Evolutionary conservation across 2,888 invertebrate genomes (phyloP), one percentile per base, ranked within the genome.

Genomic region (Drosophila dives): DNA sequence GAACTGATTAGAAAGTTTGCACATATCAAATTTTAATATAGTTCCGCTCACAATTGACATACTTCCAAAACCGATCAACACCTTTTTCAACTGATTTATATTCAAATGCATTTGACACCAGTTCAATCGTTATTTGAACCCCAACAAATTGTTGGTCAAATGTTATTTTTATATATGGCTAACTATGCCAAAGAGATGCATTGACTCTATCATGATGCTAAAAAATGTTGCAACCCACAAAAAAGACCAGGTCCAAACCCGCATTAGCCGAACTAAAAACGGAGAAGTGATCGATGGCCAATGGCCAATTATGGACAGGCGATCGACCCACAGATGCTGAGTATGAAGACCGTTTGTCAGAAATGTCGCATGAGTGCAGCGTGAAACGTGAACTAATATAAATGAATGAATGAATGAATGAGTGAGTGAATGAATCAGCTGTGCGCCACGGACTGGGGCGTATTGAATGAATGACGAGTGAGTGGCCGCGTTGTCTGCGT

Each of bases 351-450:
- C 72, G 87, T 81, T 89, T 84, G 89, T 86, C 83, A 72, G 83
- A 84, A 86, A 65, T 83, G 89, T 83, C 86, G 72, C 69, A 72
- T 81, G 75, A 89, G 81, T 86, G 75, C 64, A 60, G 68, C 62
- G 68, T 58, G 69, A 72, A 81, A 63, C 76, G 67, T 78, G 51
- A 78, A 68, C 80, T 58, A 67, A 48, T 58, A 61, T 64, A 68
- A 68, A 58, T 81, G 67, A 68, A 61, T 72, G 76, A 68, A 53
- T 64, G 65, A 66, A 32, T 62, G 73, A 58, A 33, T 67, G 72
- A 68, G 55, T 66, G 71, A 68, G 29, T 81, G 67, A 68, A 64
- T 72, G 76, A 72, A 63, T 72, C 73, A 82, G 64, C 71, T 83
- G 64, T 49, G 50, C 38, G 38, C 40, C 11, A 45, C 66, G 64